Percentiles rank a stretch among this genome's conserved stretches.
Conservation (phyloP, 1,140 invertebrate genomes). For the Oryzaephilus surinamensis region DNA sequence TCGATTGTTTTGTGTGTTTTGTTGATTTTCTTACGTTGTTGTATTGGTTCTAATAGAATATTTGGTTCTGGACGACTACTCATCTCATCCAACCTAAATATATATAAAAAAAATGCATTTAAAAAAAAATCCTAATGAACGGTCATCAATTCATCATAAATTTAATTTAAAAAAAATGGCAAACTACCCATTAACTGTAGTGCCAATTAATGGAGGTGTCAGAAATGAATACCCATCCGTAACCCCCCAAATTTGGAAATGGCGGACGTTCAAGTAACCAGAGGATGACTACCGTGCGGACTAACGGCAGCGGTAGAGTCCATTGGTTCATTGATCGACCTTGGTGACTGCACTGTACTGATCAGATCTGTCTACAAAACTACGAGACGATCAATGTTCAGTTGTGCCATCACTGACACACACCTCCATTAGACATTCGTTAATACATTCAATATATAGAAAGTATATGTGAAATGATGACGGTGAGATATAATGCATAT, state of each 20-base stretch:
- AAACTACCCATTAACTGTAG: constrained; percentile 40
- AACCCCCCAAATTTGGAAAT: constrained; percentile 49
- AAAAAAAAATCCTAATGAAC: too few species aligned
- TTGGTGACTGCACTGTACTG: constrained; percentile 52
- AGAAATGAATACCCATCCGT: constrained; percentile 47
- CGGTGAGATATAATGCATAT: too few species aligned
- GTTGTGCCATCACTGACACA: constrained; percentile 54
- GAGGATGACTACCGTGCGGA: constrained; percentile 35
- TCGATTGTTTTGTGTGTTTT: constrained; percentile 42
- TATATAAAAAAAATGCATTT: too few species aligned
- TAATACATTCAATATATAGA: constrained; percentile 31
- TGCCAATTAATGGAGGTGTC: constrained; percentile 48
- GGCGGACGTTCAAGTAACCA: constrained; percentile 50
- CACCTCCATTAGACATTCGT: constrained; percentile 35
- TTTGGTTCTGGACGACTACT: constrained; percentile 33
- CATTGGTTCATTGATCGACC: constrained; percentile 48
- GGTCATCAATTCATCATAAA: too few species aligned
- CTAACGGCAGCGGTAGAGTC: constrained; percentile 41
- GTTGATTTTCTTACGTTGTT: constrained; percentile 42
- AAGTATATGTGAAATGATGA: constrained; percentile 8
- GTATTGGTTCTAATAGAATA: too few species aligned
- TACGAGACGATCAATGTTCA: constrained; percentile 54
- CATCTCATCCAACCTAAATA: constrained; percentile 37
- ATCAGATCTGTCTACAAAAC: constrained; percentile 49
- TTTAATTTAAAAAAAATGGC: constrained; percentile 36